Percentiles rank a stretch among this genome's conserved stretches.
phyloP scores from a whole-genome alignment of 2,888 invertebrate species.

The Nineta flava region DNA sequence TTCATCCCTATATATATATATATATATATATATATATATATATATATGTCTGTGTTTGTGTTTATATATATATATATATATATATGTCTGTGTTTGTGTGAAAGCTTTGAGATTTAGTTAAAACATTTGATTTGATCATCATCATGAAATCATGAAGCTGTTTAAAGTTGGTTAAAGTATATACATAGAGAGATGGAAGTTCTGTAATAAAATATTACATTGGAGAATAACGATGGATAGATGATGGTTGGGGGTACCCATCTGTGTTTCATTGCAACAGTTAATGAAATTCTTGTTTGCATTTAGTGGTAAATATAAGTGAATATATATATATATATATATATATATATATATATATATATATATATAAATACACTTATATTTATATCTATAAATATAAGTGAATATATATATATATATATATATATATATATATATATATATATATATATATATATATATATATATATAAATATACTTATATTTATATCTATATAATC shows the following conservation, averaged over 20 bases:
- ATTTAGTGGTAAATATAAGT: not conserved
- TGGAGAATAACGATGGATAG: not conserved
- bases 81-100: not conserved
- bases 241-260: not conserved
- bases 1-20: no score
- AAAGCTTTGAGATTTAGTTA: slow-evolving; percentile 2
- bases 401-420: slow-evolving; percentile 1
- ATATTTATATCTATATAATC: slow-evolving; percentile 9
- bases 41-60: no score
- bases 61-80: no score
- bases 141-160: not conserved
- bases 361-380: slow-evolving; percentile 4
- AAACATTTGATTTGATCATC: slow-evolving; percentile 4
- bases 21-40: no score
- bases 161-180: not conserved
- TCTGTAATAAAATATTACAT: no score
- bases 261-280: slow-evolving; percentile 11
- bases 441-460: slow-evolving; percentile 4
- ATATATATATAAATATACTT: slow-evolving; percentile 8
- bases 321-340: slow-evolving; percentile 1
- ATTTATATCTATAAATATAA: not conserved
- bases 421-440: slow-evolving; percentile 6
- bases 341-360: slow-evolving; percentile 4
- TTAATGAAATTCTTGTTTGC: slow-evolving; percentile 26
- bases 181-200: not conserved